A percentile compares a stretch with the other conserved stretches of the same genome.
Evolutionary conservation across 1,140 invertebrate species (phyloP).

Genomic region (Zaprionus taronus): DNA sequence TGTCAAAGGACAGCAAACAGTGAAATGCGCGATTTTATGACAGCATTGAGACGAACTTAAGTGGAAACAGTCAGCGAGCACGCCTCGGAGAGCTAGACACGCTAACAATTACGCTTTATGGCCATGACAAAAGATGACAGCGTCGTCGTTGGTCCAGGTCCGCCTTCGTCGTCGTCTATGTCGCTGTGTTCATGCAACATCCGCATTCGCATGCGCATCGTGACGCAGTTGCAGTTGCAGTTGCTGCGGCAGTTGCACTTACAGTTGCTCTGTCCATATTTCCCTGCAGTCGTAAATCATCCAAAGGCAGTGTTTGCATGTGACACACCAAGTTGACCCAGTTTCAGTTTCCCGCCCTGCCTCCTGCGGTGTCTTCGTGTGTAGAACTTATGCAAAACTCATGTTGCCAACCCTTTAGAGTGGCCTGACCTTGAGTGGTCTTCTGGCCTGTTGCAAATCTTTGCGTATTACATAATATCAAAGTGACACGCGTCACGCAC

Average conservation of each 20-base stretch:
- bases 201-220: constrained; percentile 57
- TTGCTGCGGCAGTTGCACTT: constrained; percentile 29
- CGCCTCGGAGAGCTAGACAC: constrained; percentile 42
- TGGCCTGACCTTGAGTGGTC: constrained; percentile 39
- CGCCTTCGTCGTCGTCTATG: constrained; percentile 7
- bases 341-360: constrained; percentile 44
- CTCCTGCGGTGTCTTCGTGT: constrained; percentile 8
- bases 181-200: constrained; percentile 18
- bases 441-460: constrained; percentile 1
- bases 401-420: constrained; percentile 34
- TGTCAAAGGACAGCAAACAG: constrained; percentile 70
- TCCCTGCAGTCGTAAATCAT: constrained; percentile 71
- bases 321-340: constrained; percentile 64
- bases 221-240: constrained; percentile 40
- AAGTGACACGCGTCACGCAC: constrained; percentile 31
- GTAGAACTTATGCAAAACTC: constrained; percentile 23
- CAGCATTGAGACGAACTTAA: constrained; percentile 52
- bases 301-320: constrained; percentile 57
- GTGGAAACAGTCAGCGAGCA: constrained; percentile 62
- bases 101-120: constrained; percentile 62
- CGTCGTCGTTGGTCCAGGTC: constrained; percentile 10
- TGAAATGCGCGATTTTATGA: constrained; percentile 73
- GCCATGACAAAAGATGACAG: constrained; percentile 73
- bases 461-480: constrained; percentile 27
- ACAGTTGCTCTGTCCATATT: constrained; percentile 20